Percentiles rank a stretch among this genome's conserved stretches.
phyloP scores from a whole-genome alignment of 2,797 vertebrate genomes.

The Spondyliosoma cantharus region DNA sequence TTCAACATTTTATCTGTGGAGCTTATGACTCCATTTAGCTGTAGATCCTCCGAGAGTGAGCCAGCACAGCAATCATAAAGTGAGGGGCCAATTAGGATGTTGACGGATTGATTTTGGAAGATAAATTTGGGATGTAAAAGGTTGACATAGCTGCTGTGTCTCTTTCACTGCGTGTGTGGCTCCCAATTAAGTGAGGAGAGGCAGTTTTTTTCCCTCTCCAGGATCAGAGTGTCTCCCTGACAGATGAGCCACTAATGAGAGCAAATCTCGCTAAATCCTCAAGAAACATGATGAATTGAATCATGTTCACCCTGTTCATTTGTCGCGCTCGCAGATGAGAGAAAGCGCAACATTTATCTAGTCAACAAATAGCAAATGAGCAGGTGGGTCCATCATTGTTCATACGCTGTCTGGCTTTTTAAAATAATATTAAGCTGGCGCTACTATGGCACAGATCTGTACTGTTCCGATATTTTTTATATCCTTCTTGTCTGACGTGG shows the following conservation, averaged over 20 bases:
- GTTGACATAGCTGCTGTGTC: conserved; percentile 85
- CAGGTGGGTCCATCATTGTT: conserved; percentile 70
- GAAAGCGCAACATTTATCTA: conserved; percentile 76
- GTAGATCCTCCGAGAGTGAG: conserved; percentile 83
- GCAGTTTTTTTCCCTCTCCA: conserved; percentile 65
- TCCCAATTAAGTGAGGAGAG: conserved; percentile 84
- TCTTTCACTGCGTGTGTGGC: conserved; percentile 78
- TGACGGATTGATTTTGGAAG: conserved; percentile 88
- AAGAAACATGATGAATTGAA: conserved; percentile 82
- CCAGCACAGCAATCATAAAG: conserved; percentile 82
- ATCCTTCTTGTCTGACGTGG: conserved; percentile 45
- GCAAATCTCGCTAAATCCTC: conserved; percentile 81
- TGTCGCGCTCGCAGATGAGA: conserved; percentile 76
- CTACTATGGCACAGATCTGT: conserved; percentile 19
- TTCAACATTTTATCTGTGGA: conserved; percentile 83
- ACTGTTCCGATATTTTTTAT: conserved; percentile 30
- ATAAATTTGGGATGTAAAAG: conserved; percentile 86
- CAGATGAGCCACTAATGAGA: conserved; percentile 84
- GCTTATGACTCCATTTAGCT: conserved; percentile 86
- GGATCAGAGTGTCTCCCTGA: conserved; percentile 82
- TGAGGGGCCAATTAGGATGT: conserved; percentile 84
- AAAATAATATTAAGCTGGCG: conserved; percentile 35
- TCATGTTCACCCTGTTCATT: conserved; percentile 77
- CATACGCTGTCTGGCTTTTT: conserved; percentile 44
- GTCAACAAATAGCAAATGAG: conserved; percentile 79